phyloP scores from a whole-genome alignment of 2,888 invertebrate genomes.

The Thumatha senex region DNA sequence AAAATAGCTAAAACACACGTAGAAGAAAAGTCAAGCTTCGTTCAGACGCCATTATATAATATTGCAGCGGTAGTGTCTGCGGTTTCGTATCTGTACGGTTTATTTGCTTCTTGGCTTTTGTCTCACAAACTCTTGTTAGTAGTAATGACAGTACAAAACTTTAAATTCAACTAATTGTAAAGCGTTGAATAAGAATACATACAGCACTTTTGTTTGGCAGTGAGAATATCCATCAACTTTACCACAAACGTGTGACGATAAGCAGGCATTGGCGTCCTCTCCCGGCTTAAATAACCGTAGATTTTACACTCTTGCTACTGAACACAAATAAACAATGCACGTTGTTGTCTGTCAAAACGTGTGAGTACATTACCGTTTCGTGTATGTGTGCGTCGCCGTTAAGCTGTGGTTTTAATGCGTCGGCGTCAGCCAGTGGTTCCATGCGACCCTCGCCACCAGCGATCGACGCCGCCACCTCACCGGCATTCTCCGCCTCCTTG shows the following conservation, averaged over 20 bases:
- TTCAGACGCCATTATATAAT: neutral
- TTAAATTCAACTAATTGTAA: neutral
- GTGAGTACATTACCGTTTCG: slow-evolving; percentile 74
- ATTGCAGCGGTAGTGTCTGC: neutral
- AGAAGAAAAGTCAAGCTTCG: neutral
- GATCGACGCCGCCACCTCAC: slow-evolving; percentile 83
- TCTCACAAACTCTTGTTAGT: too few relatives aligned
- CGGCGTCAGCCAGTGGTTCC: slow-evolving; percentile 90
- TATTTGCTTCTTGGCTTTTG: neutral
- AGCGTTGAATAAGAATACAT: too few relatives aligned
- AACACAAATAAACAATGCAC: slow-evolving; percentile 5
- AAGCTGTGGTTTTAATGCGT: slow-evolving; percentile 88
- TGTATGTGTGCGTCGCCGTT: slow-evolving; percentile 88
- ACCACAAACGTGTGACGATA: neutral
- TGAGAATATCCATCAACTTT: neutral
- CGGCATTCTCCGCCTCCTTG: slow-evolving; percentile 85
- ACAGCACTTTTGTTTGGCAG: too few relatives aligned
- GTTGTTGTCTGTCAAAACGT: slow-evolving; percentile 7
- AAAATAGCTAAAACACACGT: neutral
- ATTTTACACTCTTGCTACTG: slow-evolving; percentile 5
- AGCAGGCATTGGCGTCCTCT: neutral
- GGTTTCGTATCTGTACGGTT: neutral
- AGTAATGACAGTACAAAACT: too few relatives aligned
- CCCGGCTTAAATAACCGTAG: neutral
- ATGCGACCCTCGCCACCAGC: slow-evolving; percentile 87